Evolutionary conservation across 2,113 vertebrate species (phyloP).

Genomic region (Pavo muticus): DNA sequence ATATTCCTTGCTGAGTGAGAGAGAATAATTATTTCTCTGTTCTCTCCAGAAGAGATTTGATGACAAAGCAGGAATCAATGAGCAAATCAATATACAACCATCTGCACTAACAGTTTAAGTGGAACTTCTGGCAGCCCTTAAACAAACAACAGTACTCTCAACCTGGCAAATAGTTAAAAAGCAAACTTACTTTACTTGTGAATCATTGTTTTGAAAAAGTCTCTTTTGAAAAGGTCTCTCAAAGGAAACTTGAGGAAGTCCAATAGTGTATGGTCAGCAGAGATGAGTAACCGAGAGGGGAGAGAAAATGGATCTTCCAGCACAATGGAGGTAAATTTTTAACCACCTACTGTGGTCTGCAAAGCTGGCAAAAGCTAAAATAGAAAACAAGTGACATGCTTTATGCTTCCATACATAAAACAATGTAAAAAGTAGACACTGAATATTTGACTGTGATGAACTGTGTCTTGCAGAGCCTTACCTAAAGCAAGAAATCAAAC

Average conservation of each 20-base stretch:
- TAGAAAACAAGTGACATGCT: not conserved
- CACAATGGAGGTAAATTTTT: not conserved
- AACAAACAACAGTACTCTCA: not conserved
- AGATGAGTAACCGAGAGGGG: not conserved
- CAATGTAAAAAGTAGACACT: not conserved
- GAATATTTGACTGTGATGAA: not conserved
- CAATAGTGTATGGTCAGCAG: not conserved
- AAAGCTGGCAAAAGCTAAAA: not conserved
- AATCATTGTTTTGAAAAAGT: conserved; percentile 23
- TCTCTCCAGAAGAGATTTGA: not conserved
- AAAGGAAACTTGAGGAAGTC: conserved; percentile 12
- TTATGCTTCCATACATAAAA: not conserved
- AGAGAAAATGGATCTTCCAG: not conserved
- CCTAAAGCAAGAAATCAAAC: not conserved
- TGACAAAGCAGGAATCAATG: not conserved
- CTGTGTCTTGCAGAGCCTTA: not conserved
- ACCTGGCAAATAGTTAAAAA: not conserved
- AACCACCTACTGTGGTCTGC: not conserved
- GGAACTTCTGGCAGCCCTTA: not conserved
- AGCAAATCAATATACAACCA: not conserved
- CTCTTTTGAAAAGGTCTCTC: not conserved
- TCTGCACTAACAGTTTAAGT: not conserved
- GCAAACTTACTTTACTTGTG: not conserved
- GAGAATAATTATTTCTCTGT: not conserved
- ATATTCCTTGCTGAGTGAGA: not conserved